Evolutionary conservation across 2,888 invertebrate genomes (phyloP), one percentile per base, ranked within the genome.

Genomic region (Kryphioiulus occultus): DNA sequence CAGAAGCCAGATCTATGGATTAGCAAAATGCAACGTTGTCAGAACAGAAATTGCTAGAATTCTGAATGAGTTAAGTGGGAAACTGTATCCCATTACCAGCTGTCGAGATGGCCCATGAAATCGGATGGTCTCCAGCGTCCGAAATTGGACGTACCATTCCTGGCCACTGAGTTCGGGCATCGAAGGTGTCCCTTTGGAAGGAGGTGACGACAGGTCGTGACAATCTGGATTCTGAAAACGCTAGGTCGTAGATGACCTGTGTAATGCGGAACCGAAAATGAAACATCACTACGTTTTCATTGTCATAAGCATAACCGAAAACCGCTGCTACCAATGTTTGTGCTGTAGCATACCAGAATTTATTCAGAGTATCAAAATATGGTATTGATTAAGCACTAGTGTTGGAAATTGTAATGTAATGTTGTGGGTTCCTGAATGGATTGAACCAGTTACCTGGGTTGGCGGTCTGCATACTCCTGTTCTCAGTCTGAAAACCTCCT

Each of bases 21-120:
- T 35, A 30, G 44, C n/a, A 12, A 32, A 39, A 32, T 22, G 15
- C 22, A 85, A 85, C 85, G 4, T 32, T n/a, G 26, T 5, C 26
- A 26, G 85, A 83, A 83, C 15, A 83, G 7, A 39, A 39, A 12
- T 10, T 10, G 42, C 32, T 22, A 42, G n/a, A 42, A 39, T 39
- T 12, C 39, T 26, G 15, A 15, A 15, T 47, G 17, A n/a, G 3
- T 35, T 35, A 35, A 35, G 35, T 35, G 2, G 7, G 7, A 7
- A 68, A 22, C 22, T 1, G 84, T 19, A 32, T 0, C 87, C n/a
- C n/a, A n/a, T 85, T 89, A 92, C 92, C 92, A 86, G 95, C 95
- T 0, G 98, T 96, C 0, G 97, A 96, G 39, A 98, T 94, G 0
- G 97, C 98, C 98, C 98, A 99, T 1, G 98, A 98, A 0, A 98